These are phyloP conservation scores for Electrona antarctica DNA, from an alignment of 2,113 vertebrate genomes.

Conservation along the genomic window DNA sequence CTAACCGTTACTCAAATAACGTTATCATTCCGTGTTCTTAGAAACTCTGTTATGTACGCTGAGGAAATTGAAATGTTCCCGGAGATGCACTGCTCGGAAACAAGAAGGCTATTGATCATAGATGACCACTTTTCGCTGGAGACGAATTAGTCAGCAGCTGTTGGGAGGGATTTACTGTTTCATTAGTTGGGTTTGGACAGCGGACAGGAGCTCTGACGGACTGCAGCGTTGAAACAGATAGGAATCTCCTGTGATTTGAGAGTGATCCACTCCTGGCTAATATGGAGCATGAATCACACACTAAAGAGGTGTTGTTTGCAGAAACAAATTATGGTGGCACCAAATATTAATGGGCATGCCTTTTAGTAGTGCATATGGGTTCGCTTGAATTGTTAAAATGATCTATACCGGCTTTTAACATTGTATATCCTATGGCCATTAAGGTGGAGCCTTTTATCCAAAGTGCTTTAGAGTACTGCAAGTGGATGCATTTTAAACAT, in stretches of 20 bases:
- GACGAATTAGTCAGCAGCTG: neutral
- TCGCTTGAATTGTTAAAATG: neutral
- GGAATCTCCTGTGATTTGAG: constrained; percentile 13
- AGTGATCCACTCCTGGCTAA: neutral
- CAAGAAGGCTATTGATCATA: neutral
- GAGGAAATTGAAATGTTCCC: neutral
- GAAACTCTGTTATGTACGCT: neutral
- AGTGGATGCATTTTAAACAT: no score
- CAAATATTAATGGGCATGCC: neutral
- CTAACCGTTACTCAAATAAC: neutral
- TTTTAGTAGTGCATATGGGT: neutral
- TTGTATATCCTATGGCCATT: no score
- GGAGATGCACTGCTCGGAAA: neutral
- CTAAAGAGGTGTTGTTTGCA: neutral
- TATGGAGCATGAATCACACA: constrained; percentile 33
- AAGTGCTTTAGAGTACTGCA: no score
- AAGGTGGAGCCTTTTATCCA: neutral
- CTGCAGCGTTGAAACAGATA: neutral
- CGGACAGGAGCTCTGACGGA: constrained; percentile 10
- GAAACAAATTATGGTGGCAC: neutral
- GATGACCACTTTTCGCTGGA: constrained; percentile 5
- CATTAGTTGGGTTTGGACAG: constrained; percentile 30
- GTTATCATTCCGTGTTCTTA: neutral
- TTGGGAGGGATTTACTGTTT: constrained; percentile 43
- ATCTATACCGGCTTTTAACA: neutral